Conservation (phyloP, 2,797 vertebrate genomes). For the Silurus lanzhouensis region DNA sequence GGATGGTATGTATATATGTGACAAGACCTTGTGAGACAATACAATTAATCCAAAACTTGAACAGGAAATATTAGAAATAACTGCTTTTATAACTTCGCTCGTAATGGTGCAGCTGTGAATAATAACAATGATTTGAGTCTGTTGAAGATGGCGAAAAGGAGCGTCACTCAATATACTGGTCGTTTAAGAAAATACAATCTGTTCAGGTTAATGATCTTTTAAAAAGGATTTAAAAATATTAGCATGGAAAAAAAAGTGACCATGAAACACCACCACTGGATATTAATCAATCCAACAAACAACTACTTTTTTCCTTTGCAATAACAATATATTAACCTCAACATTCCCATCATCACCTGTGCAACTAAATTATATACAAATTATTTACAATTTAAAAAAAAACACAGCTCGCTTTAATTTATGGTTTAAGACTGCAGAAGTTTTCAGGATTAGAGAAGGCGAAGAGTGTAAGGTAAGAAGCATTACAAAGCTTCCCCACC, state of each 20-base stretch:
- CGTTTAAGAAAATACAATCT: background rate
- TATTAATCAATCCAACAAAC: slow-evolving; percentile 18
- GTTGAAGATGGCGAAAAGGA: background rate
- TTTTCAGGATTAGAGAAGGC: slow-evolving; percentile 8
- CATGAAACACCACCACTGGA: background rate
- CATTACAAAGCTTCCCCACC: slow-evolving; percentile 57
- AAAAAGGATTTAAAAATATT: background rate
- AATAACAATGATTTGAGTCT: background rate
- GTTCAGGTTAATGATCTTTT: background rate
- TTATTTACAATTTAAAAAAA: slow-evolving; percentile 51
- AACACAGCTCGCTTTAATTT: slow-evolving; percentile 13
- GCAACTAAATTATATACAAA: slow-evolving; percentile 53
- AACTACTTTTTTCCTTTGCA: slow-evolving; percentile 31
- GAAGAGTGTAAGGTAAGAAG: slow-evolving; percentile 60
- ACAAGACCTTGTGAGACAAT: background rate
- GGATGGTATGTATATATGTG: background rate
- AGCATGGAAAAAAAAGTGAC: background rate
- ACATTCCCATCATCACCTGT: slow-evolving; percentile 43
- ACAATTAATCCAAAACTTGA: background rate
- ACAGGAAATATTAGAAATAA: background rate
- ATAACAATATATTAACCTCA: slow-evolving; percentile 16
- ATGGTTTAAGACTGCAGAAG: slow-evolving; percentile 34
- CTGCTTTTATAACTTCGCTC: background rate
- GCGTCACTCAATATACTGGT: background rate
- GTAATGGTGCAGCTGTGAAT: background rate